These are phyloP conservation scores for Brachyopa scutellaris DNA, from an alignment of 2,888 invertebrate species.

Conservation along the genomic window DNA sequence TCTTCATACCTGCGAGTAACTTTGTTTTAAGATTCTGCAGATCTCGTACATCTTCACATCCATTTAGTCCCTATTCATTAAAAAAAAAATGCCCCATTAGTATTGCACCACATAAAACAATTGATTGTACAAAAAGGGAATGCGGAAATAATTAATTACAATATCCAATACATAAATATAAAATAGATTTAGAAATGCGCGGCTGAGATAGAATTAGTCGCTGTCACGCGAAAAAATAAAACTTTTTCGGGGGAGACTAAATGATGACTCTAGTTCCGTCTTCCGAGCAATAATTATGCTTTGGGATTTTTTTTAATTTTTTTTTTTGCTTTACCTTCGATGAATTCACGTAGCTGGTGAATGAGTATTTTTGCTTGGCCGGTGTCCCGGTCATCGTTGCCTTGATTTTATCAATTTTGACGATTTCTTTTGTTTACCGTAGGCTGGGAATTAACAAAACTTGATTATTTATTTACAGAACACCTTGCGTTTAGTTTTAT, in stretches of 20 bases:
- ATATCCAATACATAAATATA: slow-evolving; percentile 10
- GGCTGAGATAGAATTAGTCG: slow-evolving; percentile 8
- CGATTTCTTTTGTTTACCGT: slow-evolving; percentile 6
- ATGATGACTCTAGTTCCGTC: background rate
- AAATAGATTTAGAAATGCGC: background rate
- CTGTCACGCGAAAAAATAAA: background rate
- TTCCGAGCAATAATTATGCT: slow-evolving; percentile 1
- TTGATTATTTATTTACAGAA: slow-evolving; percentile 33
- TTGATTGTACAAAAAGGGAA: slow-evolving; percentile 31
- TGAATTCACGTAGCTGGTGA: slow-evolving; percentile 67
- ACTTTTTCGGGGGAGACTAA: background rate
- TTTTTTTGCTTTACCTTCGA: slow-evolving; percentile 51
- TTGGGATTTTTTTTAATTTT: background rate
- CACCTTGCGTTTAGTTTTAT: slow-evolving; percentile 23
- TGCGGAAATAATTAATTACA: slow-evolving; percentile 57
- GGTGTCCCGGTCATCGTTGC: slow-evolving; percentile 70
- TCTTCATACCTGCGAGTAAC: slow-evolving; percentile 51
- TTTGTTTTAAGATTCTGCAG: slow-evolving; percentile 59
- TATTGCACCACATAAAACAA: slow-evolving; percentile 17
- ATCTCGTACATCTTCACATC: slow-evolving; percentile 47
- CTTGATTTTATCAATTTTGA: slow-evolving; percentile 71
- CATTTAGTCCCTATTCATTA: slow-evolving; percentile 47
- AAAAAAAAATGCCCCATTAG: slow-evolving; percentile 16
- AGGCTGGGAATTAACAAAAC: background rate
- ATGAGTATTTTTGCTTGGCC: slow-evolving; percentile 70